Percentiles rank a stretch among this genome's conserved stretches.
phyloP scores from a whole-genome alignment of 2,113 vertebrate species.

The Stercorarius parasiticus region DNA sequence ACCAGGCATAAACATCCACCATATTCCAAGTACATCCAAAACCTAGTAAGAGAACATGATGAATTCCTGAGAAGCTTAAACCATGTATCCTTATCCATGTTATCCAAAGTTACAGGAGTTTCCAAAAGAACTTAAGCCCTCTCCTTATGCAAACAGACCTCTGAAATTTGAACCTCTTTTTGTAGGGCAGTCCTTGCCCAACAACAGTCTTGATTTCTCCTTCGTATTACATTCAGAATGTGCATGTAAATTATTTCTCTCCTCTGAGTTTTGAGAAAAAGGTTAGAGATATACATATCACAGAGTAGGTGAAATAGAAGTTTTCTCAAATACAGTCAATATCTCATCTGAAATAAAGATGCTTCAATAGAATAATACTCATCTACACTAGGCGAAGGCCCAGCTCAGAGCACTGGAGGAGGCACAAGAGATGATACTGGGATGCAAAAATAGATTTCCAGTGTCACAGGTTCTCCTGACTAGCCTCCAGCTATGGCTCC shows the following conservation, averaged over 20 bases:
- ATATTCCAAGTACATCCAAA: background rate
- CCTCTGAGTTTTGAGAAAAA: background rate
- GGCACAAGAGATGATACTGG: accelerated
- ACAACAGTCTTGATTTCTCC: background rate
- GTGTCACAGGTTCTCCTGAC: background rate
- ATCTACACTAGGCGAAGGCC: background rate
- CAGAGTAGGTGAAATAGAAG: background rate
- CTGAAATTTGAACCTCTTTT: background rate
- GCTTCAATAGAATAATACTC: background rate
- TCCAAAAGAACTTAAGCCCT: background rate
- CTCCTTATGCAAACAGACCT: background rate
- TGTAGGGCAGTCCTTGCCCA: background rate
- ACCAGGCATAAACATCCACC: background rate
- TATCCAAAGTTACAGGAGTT: background rate
- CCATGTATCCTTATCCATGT: background rate
- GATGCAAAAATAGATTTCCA: background rate
- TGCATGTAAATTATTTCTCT: background rate
- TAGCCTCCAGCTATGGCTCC: background rate
- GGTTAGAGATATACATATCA: background rate
- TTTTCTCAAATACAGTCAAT: background rate
- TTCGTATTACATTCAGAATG: background rate
- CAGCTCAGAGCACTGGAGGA: background rate
- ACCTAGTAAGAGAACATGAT: background rate
- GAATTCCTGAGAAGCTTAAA: background rate
- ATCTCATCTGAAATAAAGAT: background rate